phyloP scores from a whole-genome alignment of 23 tunicate species.

The Trididemnum clinides region DNA sequence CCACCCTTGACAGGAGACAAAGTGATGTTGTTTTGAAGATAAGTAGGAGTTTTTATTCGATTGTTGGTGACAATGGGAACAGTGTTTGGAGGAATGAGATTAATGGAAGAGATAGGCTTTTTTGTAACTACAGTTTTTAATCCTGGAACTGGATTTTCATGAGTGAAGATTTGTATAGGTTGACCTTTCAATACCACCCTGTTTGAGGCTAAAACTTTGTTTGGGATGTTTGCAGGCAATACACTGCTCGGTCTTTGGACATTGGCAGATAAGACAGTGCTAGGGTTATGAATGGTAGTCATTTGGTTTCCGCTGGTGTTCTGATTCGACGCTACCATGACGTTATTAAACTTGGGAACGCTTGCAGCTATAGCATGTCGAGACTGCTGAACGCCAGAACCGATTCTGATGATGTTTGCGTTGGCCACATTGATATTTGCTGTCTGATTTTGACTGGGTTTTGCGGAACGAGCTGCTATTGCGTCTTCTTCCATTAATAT shows the following conservation, averaged over 20 bases:
- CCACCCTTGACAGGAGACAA: conserved; percentile 59
- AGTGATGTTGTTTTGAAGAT: conserved; percentile 18
- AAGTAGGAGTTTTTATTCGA: conserved; percentile 21
- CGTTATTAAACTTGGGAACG: not conserved
- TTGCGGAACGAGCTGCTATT: not conserved
- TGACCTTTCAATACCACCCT: conserved; percentile 23
- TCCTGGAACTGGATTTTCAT: conserved; percentile 13
- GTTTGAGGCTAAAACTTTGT: not conserved
- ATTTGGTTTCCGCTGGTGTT: not conserved
- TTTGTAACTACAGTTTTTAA: conserved; percentile 16
- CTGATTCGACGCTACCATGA: not conserved
- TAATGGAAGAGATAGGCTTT: conserved; percentile 1
- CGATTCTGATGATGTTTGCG: not conserved
- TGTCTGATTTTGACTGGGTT: not conserved
- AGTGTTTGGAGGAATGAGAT: not conserved
- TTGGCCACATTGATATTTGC: not conserved
- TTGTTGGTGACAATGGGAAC: not conserved
- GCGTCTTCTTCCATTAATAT: conserved; percentile 42
- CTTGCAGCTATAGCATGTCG: not conserved
- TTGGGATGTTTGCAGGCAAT: not conserved
- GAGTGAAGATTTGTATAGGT: conserved; percentile 46
- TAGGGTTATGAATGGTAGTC: not conserved
- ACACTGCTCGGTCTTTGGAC: not conserved
- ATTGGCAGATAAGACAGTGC: not conserved
- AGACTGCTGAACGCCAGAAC: too few relatives aligned